Conservation (phyloP, 2,113 vertebrate genomes). For the Sminthopsis crassicaudata region DNA sequence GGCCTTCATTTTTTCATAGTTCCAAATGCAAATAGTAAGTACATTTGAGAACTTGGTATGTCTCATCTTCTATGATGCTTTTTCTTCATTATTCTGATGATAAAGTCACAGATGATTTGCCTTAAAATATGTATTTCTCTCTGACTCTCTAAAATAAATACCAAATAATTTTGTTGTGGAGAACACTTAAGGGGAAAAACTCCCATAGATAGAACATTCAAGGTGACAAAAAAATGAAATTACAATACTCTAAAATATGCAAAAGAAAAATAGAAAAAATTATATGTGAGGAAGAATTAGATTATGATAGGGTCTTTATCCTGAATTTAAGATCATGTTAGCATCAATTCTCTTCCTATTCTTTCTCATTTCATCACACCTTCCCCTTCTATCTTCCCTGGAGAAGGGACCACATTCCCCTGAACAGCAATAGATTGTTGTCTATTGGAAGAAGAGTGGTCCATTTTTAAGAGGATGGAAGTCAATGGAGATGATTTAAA, state of each 20-base stretch:
- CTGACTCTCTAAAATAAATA: conserved; percentile 30
- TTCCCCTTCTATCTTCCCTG: not conserved
- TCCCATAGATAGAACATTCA: conserved; percentile 6
- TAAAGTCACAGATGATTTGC: conserved; percentile 50
- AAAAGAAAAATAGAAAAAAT: conserved; percentile 42
- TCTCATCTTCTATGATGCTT: conserved; percentile 55
- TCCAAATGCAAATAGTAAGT: conserved; percentile 51
- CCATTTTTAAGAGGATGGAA: not conserved
- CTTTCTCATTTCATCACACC: not conserved
- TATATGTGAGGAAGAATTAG: conserved; percentile 43
- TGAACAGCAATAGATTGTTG: not conserved
- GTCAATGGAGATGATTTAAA: not conserved
- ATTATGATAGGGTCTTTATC: conserved; percentile 14
- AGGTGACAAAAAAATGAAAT: conserved; percentile 58
- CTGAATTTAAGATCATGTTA: conserved; percentile 3
- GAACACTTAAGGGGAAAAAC: conserved; percentile 29
- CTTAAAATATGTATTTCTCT: conserved; percentile 42
- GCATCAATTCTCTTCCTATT: conserved; percentile 26
- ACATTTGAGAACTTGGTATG: conserved; percentile 42
- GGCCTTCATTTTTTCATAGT: conserved; percentile 53
- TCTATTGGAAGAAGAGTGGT: not conserved
- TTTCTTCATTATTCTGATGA: conserved; percentile 60
- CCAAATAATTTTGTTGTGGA: conserved; percentile 53
- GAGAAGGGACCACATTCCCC: not conserved
- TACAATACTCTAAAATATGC: conserved; percentile 55